A percentile compares a stretch with the other conserved stretches of the same genome.
Conservation (phyloP, 2,888 invertebrate species). For the Notodromas monacha region DNA sequence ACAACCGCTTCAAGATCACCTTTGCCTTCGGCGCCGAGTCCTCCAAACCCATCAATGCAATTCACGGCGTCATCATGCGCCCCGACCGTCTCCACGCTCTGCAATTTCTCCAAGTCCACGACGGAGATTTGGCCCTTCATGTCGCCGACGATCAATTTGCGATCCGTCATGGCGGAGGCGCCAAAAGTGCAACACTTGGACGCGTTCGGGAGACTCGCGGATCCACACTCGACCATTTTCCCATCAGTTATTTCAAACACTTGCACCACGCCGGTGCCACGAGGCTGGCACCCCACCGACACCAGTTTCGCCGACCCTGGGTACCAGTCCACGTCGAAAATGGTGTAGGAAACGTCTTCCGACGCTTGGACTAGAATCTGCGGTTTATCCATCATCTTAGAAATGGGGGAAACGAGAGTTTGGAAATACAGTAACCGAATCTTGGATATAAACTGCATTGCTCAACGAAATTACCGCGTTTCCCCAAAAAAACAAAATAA, state of each 20-base stretch:
- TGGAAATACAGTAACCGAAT: too few relatives aligned
- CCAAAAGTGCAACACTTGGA: constrained; percentile 82
- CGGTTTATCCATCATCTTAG: constrained; percentile 33
- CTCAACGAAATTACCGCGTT: too few relatives aligned
- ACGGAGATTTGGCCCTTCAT: constrained; percentile 51
- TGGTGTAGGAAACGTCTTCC: constrained; percentile 41
- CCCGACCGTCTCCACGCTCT: constrained; percentile 40
- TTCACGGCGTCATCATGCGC: constrained; percentile 62
- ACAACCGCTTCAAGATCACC: too few relatives aligned
- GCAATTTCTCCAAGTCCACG: constrained; percentile 46
- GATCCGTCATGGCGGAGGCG: constrained; percentile 41
- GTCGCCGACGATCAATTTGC: constrained; percentile 62
- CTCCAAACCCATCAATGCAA: constrained; percentile 62
- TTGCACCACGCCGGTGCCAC: constrained; percentile 34
- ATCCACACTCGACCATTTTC: constrained; percentile 22
- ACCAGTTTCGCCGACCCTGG: constrained; percentile 77
- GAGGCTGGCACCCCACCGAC: constrained; percentile 47
- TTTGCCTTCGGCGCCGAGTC: constrained; percentile 33
- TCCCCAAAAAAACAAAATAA: too few relatives aligned
- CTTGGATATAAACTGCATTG: too few relatives aligned
- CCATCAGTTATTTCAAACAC: constrained; percentile 41
- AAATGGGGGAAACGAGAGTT: too few relatives aligned
- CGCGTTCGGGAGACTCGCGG: constrained; percentile 14
- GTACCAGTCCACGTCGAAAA: constrained; percentile 82
- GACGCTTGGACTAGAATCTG: constrained; percentile 64